Evolutionary conservation across 2,113 vertebrate genomes (phyloP), one percentile per base, ranked within the genome.

Genomic region (Oreamnos americanus): DNA sequence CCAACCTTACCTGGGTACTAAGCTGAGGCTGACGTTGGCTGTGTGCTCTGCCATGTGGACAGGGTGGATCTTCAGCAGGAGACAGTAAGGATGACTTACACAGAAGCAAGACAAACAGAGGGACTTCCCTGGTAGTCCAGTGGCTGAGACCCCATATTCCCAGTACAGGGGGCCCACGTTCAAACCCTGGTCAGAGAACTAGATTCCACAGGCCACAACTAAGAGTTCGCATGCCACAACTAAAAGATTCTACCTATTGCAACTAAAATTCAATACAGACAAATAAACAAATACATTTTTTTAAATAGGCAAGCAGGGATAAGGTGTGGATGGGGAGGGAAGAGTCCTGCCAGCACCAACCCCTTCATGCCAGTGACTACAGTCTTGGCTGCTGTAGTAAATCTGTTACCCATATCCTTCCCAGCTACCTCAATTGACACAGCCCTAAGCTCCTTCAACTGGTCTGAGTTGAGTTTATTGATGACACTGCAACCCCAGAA

Each of bases 231-330:
- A 39, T 13, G 36, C 36, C 36, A 39, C 71, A 76, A 26, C 71
- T 76, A 76, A 26, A 74, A 43, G 71, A 76, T 43, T 76, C 36
- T 25, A 26, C 36, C 36, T 7, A 23, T 43, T 14, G 11, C 36
- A 76, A 14, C 71, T 26, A 14, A 76, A 76, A 76, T 76, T 43
- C 71, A 76, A 25, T 43, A 43, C 36, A 76, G 71, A 76, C 10
- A 76, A 76, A 76, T 26, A 43, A 26, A 71, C 30, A n/a, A 8
- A 71, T 36, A 23, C 3, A 23, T 71, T 36, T 71, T 67, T 21
- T 3, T 0, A 13, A 74, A 43, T 7, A 83, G 47, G 23, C 11
- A 45, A 17, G 36, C 33, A 39, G 33, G 36, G 30, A 36, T 0
- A 7, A 91, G 9, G 30, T 55, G 10, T 25, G 33, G 49, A 5